Evolutionary conservation across 2,113 vertebrate species (phyloP).

Genomic region (Hystrix brachyura): DNA sequence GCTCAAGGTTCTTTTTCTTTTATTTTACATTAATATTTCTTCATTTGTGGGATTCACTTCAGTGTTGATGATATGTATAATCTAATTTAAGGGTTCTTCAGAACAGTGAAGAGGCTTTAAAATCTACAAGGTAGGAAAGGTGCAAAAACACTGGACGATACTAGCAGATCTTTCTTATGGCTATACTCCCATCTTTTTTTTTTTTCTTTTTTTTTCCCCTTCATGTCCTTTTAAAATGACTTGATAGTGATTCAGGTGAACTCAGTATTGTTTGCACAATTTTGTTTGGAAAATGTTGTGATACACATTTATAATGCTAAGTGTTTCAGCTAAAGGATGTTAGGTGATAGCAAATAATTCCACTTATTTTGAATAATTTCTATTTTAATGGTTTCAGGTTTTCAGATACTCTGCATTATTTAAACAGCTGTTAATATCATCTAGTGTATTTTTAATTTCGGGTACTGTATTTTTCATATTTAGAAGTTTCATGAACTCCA

Average conservation of each 20-base stretch:
- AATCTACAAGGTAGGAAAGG: not conserved
- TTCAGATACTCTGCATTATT: not conserved
- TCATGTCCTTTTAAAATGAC: constrained; percentile 25
- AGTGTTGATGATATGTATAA: not conserved
- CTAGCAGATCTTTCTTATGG: not conserved
- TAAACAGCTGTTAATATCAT: not conserved
- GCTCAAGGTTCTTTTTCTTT: not conserved
- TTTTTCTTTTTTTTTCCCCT: not conserved
- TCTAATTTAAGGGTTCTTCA: not conserved
- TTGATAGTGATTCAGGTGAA: not conserved
- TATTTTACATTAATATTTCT: not conserved
- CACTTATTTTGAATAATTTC: constrained; percentile 10
- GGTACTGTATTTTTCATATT: not conserved
- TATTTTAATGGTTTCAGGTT: not conserved
- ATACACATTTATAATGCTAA: constrained; percentile 1
- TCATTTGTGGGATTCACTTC: not conserved
- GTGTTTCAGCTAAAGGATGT: not conserved
- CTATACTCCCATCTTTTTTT: not conserved
- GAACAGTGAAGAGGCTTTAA: not conserved
- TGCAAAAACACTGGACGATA: not conserved
- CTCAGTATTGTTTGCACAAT: not conserved
- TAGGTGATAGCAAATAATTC: constrained; percentile 19
- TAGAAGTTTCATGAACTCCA: not conserved
- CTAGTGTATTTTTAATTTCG: constrained; percentile 13
- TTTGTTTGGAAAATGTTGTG: not conserved